Conservation (phyloP, 2,797 vertebrate species). For the Poeciliopsis presidionis region DNA sequence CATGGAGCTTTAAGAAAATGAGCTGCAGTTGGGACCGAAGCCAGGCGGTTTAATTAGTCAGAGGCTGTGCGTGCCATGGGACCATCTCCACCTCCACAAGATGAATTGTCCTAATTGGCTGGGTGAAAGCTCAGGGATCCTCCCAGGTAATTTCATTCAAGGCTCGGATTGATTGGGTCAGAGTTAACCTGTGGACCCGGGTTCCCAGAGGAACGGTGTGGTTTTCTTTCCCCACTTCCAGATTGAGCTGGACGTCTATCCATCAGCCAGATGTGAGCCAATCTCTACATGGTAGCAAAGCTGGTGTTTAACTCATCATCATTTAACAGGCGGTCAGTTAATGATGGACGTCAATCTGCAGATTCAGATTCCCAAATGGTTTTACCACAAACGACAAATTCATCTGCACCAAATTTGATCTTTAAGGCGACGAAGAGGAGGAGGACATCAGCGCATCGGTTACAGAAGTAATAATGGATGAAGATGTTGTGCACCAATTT, state of each 20-base stretch:
- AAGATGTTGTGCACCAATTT: too few relatives aligned
- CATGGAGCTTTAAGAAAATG: slow-evolving; percentile 37
- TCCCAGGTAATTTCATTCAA: slow-evolving; percentile 63
- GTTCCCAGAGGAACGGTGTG: slow-evolving; percentile 26
- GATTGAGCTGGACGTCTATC: slow-evolving; percentile 34
- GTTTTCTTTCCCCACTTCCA: slow-evolving; percentile 26
- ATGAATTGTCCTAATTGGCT: slow-evolving; percentile 73
- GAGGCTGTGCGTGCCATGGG: slow-evolving; percentile 43
- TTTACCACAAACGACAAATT: not conserved
- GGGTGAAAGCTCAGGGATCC: slow-evolving; percentile 62
- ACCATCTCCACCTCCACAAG: slow-evolving; percentile 29
- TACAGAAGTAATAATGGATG: too few relatives aligned
- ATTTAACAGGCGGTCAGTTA: not conserved
- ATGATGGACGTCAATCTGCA: not conserved
- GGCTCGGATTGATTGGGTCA: slow-evolving; percentile 60
- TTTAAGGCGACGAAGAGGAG: not conserved
- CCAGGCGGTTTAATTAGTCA: slow-evolving; percentile 64
- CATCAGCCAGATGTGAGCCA: slow-evolving; percentile 21
- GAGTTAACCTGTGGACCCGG: slow-evolving; percentile 55
- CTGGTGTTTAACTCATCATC: slow-evolving; percentile 18
- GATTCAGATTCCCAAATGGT: not conserved
- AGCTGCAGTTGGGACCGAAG: slow-evolving; percentile 33
- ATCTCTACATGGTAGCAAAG: not conserved
- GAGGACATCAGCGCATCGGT: too few relatives aligned
- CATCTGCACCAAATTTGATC: not conserved